A percentile compares a stretch with the other conserved stretches of the same genome.
Evolutionary conservation across 2,888 invertebrate genomes (phyloP).

Genomic region (Nomada fucata): DNA sequence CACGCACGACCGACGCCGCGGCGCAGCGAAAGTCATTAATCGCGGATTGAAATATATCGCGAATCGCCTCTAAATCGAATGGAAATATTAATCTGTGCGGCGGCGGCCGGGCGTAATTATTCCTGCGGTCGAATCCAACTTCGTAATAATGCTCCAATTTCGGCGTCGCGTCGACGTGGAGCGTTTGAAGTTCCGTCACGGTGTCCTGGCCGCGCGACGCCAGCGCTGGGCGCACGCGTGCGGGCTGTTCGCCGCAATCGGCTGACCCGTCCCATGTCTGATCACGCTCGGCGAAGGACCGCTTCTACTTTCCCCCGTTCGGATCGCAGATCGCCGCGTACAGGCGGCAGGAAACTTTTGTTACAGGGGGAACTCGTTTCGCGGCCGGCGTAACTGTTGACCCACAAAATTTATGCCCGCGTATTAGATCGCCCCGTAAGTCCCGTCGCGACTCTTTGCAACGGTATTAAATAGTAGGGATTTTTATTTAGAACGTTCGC

Average conservation of each 20-base stretch:
- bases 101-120: conserved; percentile 75
- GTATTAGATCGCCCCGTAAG: background rate
- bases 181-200: conserved; percentile 69
- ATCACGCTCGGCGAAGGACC: conserved; percentile 74
- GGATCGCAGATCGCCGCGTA: conserved; percentile 42
- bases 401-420: conserved; percentile 51
- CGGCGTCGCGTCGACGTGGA: conserved; percentile 67
- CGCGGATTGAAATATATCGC: conserved; percentile 60
- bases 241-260: conserved; percentile 38
- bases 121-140: conserved; percentile 74
- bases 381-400: conserved; percentile 32
- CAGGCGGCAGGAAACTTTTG: conserved; percentile 28
- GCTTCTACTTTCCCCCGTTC: conserved; percentile 62
- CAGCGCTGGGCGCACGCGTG: conserved; percentile 61
- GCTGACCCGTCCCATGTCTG: conserved; percentile 60
- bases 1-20: conserved; percentile 21
- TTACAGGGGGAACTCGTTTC: background rate
- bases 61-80: conserved; percentile 75
- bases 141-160: conserved; percentile 80
- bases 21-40: conserved; percentile 59
- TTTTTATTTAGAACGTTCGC: too few species aligned
- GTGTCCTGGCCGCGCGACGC: background rate
- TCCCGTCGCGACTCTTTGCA: too few species aligned
- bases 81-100: conserved; percentile 78
- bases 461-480: too few species aligned